Evolutionary conservation across 2,797 vertebrate genomes (phyloP).

Genomic region (Clarias platycephalus): DNA sequence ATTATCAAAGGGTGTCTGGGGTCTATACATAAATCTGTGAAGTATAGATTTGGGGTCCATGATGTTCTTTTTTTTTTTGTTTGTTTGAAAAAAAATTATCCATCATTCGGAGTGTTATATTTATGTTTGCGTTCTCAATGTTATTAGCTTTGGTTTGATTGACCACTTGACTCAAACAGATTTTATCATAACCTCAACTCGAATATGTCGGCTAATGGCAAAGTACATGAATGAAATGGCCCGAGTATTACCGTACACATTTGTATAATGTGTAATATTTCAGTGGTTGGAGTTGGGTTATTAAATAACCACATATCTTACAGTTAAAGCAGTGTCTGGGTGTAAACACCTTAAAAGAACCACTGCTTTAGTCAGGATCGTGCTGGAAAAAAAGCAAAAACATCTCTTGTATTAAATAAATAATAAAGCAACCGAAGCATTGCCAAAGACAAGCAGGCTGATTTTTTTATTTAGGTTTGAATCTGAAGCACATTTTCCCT

Average conservation of each 20-base stretch:
- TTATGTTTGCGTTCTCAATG: background rate
- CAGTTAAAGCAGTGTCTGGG: background rate
- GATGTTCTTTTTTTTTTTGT: too few species aligned
- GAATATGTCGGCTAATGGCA: background rate
- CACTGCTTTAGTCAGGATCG: background rate
- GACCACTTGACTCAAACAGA: background rate
- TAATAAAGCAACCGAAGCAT: conserved; percentile 14
- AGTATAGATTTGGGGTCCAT: background rate
- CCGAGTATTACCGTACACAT: background rate
- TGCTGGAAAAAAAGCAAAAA: background rate
- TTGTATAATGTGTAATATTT: background rate
- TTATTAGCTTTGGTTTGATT: background rate
- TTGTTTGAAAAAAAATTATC: background rate
- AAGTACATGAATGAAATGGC: background rate
- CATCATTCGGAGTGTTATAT: background rate
- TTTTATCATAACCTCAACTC: background rate
- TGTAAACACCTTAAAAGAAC: background rate
- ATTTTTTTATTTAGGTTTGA: conserved; percentile 4
- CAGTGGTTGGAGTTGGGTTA: background rate
- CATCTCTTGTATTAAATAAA: background rate
- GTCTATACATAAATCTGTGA: background rate
- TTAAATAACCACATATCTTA: background rate
- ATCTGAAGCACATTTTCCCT: conserved; percentile 7
- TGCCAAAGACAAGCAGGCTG: background rate
- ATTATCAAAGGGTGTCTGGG: background rate